Conservation (phyloP, 2,113 vertebrate species). For the Phycodurus eques region DNA sequence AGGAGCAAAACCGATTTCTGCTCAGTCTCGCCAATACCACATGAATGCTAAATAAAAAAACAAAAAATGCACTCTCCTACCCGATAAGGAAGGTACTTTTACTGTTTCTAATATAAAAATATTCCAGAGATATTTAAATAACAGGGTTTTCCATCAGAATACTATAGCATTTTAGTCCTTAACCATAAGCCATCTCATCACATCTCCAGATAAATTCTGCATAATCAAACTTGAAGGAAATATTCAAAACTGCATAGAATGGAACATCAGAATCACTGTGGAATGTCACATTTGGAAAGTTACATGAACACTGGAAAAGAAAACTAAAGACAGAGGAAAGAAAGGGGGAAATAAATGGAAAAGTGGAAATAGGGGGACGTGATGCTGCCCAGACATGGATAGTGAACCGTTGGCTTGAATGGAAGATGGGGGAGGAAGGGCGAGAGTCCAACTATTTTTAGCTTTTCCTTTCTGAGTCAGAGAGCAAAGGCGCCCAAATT, state of each 20-base stretch:
- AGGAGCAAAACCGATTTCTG: conserved; percentile 30
- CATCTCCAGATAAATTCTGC: neutral
- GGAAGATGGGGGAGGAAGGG: neutral
- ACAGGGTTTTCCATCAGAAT: conserved; percentile 10
- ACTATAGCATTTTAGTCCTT: conserved; percentile 8
- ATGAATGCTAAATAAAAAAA: conserved; percentile 2
- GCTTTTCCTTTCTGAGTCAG: neutral
- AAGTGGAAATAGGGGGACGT: conserved; percentile 17
- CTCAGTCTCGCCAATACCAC: conserved; percentile 22
- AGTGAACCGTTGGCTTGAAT: neutral
- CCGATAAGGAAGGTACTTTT: neutral
- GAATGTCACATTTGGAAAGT: conserved; percentile 10
- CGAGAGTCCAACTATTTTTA: conserved; percentile 1
- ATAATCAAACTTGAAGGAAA: conserved; percentile 18
- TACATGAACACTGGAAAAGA: conserved; percentile 3
- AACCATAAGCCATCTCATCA: conserved; percentile 17
- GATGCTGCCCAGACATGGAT: conserved; percentile 6
- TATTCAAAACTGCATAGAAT: conserved; percentile 18
- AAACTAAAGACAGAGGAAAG: conserved; percentile 3
- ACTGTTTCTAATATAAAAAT: neutral
- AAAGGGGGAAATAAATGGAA: conserved; percentile 14
- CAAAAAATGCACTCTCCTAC: neutral
- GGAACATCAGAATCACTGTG: conserved; percentile 20
- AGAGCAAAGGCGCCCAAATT: neutral
- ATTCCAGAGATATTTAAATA: conserved; percentile 15